Percentiles rank a stretch among this genome's conserved stretches.
Evolutionary conservation across 92 coral and sea anemone genomes (phyloP).

Genomic region (Epizoanthus rinbou): DNA sequence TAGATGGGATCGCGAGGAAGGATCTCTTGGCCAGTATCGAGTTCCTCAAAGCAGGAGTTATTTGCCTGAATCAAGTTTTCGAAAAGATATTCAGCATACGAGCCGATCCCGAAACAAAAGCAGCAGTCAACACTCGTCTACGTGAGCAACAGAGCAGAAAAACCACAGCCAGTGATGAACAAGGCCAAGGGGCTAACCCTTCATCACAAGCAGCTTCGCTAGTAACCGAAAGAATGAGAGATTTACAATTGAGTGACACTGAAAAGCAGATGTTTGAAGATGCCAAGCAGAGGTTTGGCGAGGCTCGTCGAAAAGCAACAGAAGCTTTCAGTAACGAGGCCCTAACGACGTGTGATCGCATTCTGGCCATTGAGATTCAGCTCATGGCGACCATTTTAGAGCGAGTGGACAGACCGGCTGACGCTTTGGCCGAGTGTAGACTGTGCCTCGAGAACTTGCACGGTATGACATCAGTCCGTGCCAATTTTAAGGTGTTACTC

Average conservation of each 20-base stretch:
- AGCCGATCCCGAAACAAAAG: too few relatives aligned
- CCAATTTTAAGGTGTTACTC: not conserved
- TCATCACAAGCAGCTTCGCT: not conserved
- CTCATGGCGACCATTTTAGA: constrained; percentile 62
- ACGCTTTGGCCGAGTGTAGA: constrained; percentile 40
- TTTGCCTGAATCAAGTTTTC: too few relatives aligned
- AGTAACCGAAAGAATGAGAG: constrained; percentile 1
- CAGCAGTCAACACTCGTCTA: too few relatives aligned
- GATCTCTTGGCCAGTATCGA: too few relatives aligned
- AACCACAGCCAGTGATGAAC: too few relatives aligned
- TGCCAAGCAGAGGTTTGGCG: constrained; percentile 43
- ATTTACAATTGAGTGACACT: not conserved
- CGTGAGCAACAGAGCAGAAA: too few relatives aligned
- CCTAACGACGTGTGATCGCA: constrained; percentile 46
- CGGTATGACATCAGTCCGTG: constrained; percentile 35
- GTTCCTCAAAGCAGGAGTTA: too few relatives aligned
- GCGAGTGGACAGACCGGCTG: constrained; percentile 30
- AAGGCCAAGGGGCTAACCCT: too few relatives aligned
- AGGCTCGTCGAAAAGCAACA: constrained; percentile 53
- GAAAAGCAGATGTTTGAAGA: not conserved
- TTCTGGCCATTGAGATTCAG: constrained; percentile 52
- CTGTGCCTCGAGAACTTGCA: constrained; percentile 47
- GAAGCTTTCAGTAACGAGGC: constrained; percentile 62
- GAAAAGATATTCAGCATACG: too few relatives aligned
- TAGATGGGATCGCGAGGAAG: too few relatives aligned